Conservation (phyloP, 2,888 invertebrate species). For the Lysandra coridon region DNA sequence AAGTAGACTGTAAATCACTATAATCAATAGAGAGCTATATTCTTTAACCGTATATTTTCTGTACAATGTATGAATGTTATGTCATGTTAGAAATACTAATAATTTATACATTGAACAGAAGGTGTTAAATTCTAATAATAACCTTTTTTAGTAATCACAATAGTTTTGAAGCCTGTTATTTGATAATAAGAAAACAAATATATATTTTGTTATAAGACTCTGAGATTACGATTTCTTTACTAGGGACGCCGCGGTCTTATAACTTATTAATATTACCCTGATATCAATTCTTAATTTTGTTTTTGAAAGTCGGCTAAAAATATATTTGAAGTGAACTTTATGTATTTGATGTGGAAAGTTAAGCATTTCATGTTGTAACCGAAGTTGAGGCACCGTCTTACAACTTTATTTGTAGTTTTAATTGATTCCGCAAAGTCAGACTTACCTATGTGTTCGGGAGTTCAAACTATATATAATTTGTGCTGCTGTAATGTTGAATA, state of each 20-base stretch:
- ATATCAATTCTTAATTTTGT: too few species aligned
- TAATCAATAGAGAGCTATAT: too few species aligned
- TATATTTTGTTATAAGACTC: too few species aligned
- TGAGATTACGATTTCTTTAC: not conserved
- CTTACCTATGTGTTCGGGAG: conserved; percentile 49
- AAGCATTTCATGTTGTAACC: conserved; percentile 37
- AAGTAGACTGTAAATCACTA: too few species aligned
- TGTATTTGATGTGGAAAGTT: conserved; percentile 7
- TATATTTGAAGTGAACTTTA: not conserved
- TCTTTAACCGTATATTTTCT: too few species aligned
- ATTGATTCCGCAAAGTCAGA: conserved; percentile 62
- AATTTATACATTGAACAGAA: too few species aligned
- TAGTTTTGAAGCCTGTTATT: too few species aligned
- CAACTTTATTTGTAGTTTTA: conserved; percentile 69
- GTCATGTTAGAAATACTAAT: too few species aligned
- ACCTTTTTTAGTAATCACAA: too few species aligned
- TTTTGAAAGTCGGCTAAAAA: not conserved
- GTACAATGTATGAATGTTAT: too few species aligned
- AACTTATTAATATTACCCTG: not conserved
- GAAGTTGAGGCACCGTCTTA: conserved; percentile 58
- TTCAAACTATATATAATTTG: not conserved
- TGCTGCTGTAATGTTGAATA: not conserved
- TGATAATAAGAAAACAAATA: too few species aligned
- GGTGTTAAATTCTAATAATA: too few species aligned
- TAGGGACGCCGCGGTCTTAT: not conserved